phyloP scores from a whole-genome alignment of 2,888 invertebrate genomes.

The Noctua janthe region DNA sequence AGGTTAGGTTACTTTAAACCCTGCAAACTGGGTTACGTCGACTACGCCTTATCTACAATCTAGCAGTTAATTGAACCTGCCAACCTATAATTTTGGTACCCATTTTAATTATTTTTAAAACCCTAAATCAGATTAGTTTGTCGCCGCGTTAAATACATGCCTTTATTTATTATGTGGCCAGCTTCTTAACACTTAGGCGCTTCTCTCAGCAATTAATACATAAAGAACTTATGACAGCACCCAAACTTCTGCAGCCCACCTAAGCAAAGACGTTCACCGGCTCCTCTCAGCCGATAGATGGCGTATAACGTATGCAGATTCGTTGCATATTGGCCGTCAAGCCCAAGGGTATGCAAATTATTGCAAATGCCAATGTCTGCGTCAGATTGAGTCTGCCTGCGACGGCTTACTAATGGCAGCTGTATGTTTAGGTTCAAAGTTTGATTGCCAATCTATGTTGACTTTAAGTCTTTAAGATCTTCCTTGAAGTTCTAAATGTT shows the following conservation, averaged over 20 bases:
- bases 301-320: slow-evolving; percentile 24
- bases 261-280: neutral
- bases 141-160: too few species aligned
- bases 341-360: slow-evolving; percentile 44
- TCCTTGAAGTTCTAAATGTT: slow-evolving; percentile 7
- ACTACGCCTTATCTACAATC: too few species aligned
- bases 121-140: too few species aligned
- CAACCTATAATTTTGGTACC: too few species aligned
- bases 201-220: neutral
- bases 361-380: slow-evolving; percentile 48
- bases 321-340: slow-evolving; percentile 38
- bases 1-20: too few species aligned
- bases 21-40: too few species aligned
- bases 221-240: neutral
- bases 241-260: neutral
- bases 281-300: slow-evolving; percentile 14
- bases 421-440: slow-evolving; percentile 31
- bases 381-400: slow-evolving; percentile 6
- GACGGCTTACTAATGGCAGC: slow-evolving; percentile 33
- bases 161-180: neutral
- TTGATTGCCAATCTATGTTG: slow-evolving; percentile 52
- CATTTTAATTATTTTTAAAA: too few species aligned
- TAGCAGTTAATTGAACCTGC: too few species aligned
- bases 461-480: neutral
- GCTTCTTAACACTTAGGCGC: neutral